Evolutionary conservation across 2,888 invertebrate species (phyloP).

Genomic region (Xanthia togata): DNA sequence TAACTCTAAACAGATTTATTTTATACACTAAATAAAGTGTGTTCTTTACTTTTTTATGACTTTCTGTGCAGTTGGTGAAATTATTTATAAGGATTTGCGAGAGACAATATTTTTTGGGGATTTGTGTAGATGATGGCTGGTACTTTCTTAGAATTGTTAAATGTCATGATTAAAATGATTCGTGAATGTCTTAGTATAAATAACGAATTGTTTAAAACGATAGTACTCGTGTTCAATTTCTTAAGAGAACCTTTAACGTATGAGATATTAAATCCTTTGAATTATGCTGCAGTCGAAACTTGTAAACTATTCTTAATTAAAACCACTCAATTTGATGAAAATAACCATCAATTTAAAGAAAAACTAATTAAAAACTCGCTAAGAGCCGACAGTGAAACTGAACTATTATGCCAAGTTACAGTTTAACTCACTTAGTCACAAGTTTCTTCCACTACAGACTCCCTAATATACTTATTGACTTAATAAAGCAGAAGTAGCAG

Average conservation of each 20-base stretch:
- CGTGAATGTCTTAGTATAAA: background rate
- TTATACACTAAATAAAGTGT: constrained; percentile 56
- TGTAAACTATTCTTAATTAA: constrained; percentile 8
- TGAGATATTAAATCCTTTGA: background rate
- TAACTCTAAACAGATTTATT: constrained; percentile 63
- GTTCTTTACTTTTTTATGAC: constrained; percentile 57
- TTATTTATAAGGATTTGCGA: constrained; percentile 26
- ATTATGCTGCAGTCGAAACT: background rate
- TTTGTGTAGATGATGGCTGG: background rate
- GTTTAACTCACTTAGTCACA: constrained; percentile 43
- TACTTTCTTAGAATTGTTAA: background rate
- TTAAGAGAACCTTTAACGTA: too few species aligned
- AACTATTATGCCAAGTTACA: constrained; percentile 55
- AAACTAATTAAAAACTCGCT: constrained; percentile 43
- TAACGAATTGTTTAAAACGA: background rate
- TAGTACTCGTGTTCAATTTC: background rate
- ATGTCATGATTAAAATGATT: background rate
- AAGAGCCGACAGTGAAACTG: constrained; percentile 41
- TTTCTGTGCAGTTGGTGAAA: constrained; percentile 13
- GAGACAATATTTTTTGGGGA: constrained; percentile 4
- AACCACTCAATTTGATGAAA: constrained; percentile 7
- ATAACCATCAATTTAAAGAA: constrained; percentile 20
- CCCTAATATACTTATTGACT: constrained; percentile 65
- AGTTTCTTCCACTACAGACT: constrained; percentile 56
- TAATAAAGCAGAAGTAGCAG: constrained; percentile 61